phyloP scores from a whole-genome alignment of 2,888 invertebrate species.

The Muschampia plurimacula region DNA sequence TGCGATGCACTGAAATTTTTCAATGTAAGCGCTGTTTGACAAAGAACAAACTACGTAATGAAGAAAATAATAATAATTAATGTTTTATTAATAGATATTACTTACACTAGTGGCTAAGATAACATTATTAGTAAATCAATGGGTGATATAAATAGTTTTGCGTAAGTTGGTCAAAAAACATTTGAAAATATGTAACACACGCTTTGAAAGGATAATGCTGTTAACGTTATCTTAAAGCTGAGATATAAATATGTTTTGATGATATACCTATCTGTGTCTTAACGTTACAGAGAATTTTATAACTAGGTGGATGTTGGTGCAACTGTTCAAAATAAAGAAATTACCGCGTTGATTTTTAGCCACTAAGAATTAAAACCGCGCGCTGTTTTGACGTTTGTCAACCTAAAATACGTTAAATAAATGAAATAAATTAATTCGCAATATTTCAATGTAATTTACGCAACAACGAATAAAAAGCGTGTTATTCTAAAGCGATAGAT shows the following conservation, averaged over 20 bases:
- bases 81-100: too few species aligned
- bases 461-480: background rate
- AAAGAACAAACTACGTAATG: too few species aligned
- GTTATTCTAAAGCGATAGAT: slow-evolving; percentile 7
- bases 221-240: too few species aligned
- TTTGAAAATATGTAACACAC: too few species aligned
- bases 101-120: too few species aligned
- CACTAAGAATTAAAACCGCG: background rate
- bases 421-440: background rate
- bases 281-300: background rate
- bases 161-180: too few species aligned
- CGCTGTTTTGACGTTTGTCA: background rate
- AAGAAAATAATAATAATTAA: too few species aligned
- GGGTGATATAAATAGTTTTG: too few species aligned
- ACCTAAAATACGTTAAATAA: background rate
- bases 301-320: background rate
- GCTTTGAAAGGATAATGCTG: too few species aligned
- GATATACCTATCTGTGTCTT: background rate
- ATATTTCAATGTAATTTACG: slow-evolving; percentile 4
- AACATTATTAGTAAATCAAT: too few species aligned
- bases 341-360: background rate
- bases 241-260: background rate
- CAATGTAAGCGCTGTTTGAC: background rate
- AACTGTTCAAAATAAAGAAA: background rate
- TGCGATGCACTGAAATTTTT: background rate